phyloP scores from a whole-genome alignment of 2,113 vertebrate genomes.

The Balaeniceps rex region DNA sequence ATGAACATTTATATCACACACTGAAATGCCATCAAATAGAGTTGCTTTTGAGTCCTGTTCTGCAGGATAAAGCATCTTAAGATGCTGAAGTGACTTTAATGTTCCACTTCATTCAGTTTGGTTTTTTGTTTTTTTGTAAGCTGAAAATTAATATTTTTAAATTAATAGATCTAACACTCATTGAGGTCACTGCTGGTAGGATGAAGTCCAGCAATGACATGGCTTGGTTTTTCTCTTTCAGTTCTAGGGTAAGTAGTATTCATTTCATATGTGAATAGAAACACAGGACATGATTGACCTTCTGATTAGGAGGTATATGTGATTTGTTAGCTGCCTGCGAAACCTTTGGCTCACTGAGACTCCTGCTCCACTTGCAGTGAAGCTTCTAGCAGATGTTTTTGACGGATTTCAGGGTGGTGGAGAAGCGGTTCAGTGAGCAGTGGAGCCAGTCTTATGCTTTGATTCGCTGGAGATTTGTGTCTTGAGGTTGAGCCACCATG shows the following conservation, averaged over 20 bases:
- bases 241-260: not conserved
- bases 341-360: not conserved
- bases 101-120: not conserved
- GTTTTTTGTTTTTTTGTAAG: not conserved
- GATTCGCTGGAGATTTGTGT: slow-evolving; percentile 1
- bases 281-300: not conserved
- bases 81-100: not conserved
- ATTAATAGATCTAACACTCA: not conserved
- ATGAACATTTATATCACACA: not conserved
- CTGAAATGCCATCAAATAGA: not conserved
- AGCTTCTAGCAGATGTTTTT: not conserved
- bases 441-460: not conserved
- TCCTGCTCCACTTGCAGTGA: not conserved
- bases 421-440: not conserved
- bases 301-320: not conserved
- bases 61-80: not conserved
- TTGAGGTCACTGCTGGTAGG: not conserved
- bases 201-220: not conserved
- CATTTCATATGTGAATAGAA: not conserved
- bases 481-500: not conserved
- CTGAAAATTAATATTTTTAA: not conserved
- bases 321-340: not conserved
- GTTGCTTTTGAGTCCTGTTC: not conserved
- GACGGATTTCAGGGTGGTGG: not conserved
- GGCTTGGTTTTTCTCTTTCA: not conserved